Evolutionary conservation across 2,797 vertebrate genomes (phyloP).

Genomic region (Antrozous pallidus): DNA sequence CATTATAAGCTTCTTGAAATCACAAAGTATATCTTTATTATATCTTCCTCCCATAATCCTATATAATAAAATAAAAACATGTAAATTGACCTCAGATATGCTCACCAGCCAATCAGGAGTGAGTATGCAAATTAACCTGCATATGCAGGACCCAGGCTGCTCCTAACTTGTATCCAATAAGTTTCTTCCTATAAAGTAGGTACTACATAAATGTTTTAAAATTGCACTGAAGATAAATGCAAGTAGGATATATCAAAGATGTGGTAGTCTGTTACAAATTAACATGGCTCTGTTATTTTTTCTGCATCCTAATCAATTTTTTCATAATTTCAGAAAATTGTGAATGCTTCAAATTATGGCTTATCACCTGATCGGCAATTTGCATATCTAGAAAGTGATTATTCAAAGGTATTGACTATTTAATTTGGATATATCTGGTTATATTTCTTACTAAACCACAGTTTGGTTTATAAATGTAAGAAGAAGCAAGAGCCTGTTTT

Average conservation of each 20-base stretch:
- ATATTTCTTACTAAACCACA: not conserved
- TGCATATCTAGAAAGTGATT: slow-evolving; percentile 94
- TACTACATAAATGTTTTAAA: not conserved
- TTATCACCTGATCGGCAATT: slow-evolving; percentile 91
- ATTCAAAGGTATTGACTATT: slow-evolving; percentile 88
- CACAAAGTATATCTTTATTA: not conserved
- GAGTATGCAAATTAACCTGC: too few species aligned
- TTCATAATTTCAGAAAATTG: slow-evolving; percentile 86
- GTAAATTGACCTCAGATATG: too few species aligned
- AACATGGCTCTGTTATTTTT: not conserved
- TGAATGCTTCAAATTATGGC: slow-evolving; percentile 89
- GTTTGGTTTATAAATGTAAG: not conserved
- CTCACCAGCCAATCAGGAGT: too few species aligned
- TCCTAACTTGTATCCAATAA: not conserved
- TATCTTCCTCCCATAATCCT: not conserved
- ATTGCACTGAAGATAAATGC: not conserved
- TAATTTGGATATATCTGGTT: slow-evolving; percentile 43
- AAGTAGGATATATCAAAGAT: not conserved
- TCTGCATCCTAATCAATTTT: slow-evolving; percentile 67
- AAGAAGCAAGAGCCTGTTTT: not conserved
- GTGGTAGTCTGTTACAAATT: not conserved
- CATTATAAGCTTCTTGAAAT: not conserved
- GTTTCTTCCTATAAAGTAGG: not conserved
- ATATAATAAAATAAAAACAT: too few species aligned
- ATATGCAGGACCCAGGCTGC: too few species aligned